These are phyloP conservation scores for Eumacrocentrus americanus DNA, from an alignment of 2,888 invertebrate species.

Conservation along the genomic window DNA sequence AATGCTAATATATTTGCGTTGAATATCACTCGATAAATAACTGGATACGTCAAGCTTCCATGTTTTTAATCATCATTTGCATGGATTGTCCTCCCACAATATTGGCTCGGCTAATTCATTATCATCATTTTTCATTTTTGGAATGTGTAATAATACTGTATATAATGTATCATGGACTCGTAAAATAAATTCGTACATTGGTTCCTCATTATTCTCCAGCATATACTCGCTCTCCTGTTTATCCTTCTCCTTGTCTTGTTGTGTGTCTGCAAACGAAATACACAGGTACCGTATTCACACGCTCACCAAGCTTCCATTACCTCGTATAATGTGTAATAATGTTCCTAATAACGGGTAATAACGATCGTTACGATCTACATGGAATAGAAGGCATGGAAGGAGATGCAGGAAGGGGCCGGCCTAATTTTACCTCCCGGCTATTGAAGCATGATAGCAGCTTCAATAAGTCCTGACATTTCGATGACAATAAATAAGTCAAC, in stretches of 20 bases:
- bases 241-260: conserved; percentile 58
- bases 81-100: background rate
- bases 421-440: background rate
- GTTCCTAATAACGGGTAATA: background rate
- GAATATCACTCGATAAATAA: background rate
- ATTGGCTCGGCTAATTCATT: too few relatives aligned
- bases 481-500: too few relatives aligned
- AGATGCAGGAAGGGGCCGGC: background rate
- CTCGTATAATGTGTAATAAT: background rate
- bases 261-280: conserved; percentile 55
- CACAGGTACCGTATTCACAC: conserved; percentile 38
- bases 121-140: background rate
- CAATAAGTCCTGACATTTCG: too few relatives aligned
- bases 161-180: background rate
- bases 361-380: background rate
- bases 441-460: too few relatives aligned
- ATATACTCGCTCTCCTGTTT: conserved; percentile 55
- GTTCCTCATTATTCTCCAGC: conserved; percentile 55
- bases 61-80: background rate
- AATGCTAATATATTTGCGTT: background rate
- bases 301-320: conserved; percentile 17
- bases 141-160: background rate
- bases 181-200: conserved; percentile 51
- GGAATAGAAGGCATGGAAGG: background rate
- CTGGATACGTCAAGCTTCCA: background rate